Conservation (phyloP, 2,888 invertebrate species). For the Drosophila percnosoma region DNA sequence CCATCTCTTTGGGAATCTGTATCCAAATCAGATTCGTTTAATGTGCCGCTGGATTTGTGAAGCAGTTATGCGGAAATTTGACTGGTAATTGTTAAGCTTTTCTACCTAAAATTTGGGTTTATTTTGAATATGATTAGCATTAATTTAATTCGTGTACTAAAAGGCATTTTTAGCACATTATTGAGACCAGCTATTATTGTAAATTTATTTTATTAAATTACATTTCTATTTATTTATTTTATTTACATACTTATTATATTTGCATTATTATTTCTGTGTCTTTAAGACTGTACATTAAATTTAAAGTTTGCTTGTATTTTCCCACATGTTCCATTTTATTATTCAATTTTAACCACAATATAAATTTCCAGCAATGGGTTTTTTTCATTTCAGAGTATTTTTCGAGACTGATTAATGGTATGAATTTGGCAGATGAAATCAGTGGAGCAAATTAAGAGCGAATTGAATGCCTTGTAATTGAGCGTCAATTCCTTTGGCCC, state of each 20-base stretch:
- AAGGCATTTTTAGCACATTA: not conserved
- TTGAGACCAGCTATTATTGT: not conserved
- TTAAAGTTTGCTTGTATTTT: not conserved
- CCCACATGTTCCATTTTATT: not conserved
- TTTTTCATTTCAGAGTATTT: not conserved
- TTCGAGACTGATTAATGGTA: conserved; percentile 10
- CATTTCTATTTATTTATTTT: not conserved
- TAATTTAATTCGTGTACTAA: not conserved
- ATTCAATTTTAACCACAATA: not conserved
- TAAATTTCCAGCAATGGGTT: not conserved
- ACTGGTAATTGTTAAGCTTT: not conserved
- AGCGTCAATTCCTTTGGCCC: conserved; percentile 16
- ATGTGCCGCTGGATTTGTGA: conserved; percentile 8
- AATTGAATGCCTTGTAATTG: conserved; percentile 43
- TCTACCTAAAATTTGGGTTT: not conserved
- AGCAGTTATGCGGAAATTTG: not conserved
- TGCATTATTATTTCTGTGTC: not conserved
- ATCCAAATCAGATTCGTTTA: conserved; percentile 22
- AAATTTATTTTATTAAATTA: not conserved
- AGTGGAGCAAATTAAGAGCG: conserved; percentile 34
- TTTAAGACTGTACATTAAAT: not conserved
- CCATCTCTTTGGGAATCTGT: conserved; percentile 5
- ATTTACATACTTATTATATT: not conserved
- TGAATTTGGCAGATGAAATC: conserved; percentile 27
- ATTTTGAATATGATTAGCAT: conserved; percentile 3